Percentiles rank a stretch among this genome's conserved stretches.
Conservation (phyloP, 2,888 invertebrate genomes). For the Raillietiella orientalis region DNA sequence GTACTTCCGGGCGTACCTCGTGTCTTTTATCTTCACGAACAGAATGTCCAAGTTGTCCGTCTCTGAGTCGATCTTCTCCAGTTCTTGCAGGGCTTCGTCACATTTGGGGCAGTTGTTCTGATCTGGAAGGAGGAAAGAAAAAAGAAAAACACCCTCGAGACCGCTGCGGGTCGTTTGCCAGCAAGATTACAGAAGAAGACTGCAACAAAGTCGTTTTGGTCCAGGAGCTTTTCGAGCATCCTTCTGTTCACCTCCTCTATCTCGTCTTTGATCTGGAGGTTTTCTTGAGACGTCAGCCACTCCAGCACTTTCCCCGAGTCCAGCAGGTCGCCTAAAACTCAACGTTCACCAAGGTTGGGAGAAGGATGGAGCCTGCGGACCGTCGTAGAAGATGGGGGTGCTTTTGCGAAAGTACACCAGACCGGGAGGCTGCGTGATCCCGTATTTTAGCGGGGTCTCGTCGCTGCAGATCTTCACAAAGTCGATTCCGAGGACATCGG, state of each 20-base stretch:
- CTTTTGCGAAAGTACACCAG: conserved; percentile 54
- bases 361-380: conserved; percentile 8
- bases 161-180: neutral
- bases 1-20: conserved; percentile 70
- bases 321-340: conserved; percentile 34
- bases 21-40: conserved; percentile 74
- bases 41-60: conserved; percentile 76
- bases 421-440: conserved; percentile 48
- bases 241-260: conserved; percentile 88
- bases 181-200: conserved; percentile 71
- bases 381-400: conserved; percentile 56
- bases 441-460: conserved; percentile 46
- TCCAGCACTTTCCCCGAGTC: conserved; percentile 53
- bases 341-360: conserved; percentile 2
- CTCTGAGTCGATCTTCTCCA: conserved; percentile 81
- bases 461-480: conserved; percentile 65
- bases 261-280: conserved; percentile 79
- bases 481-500: conserved; percentile 25
- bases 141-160: neutral
- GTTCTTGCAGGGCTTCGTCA: conserved; percentile 39
- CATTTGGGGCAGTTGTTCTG: conserved; percentile 51
- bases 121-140: conserved; percentile 19
- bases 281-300: conserved; percentile 76
- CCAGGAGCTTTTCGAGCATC: conserved; percentile 73
- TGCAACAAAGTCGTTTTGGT: conserved; percentile 76